Conservation (phyloP, 37 sponge, comb jelly and placozoan genomes). For the Halichondria panicea region DNA sequence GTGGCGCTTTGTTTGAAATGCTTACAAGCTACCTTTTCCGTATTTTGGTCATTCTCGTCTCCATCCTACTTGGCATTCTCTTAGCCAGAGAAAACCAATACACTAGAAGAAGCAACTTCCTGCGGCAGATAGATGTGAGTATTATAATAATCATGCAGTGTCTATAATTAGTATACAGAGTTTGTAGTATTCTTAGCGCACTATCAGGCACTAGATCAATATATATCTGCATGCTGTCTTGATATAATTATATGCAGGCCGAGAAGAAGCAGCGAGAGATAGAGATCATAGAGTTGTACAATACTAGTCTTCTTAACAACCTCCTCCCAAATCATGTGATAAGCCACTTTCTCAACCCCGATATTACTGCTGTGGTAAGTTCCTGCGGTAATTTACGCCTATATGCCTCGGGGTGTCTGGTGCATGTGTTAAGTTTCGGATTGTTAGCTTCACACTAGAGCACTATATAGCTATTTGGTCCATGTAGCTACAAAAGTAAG, state of each 20-base stretch:
- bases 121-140: background rate
- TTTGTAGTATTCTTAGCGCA: too few species aligned
- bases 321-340: constrained; percentile 76
- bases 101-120: constrained; percentile 3
- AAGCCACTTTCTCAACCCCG: constrained; percentile 59
- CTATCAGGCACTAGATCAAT: background rate
- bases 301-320: constrained; percentile 51
- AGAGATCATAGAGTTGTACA: constrained; percentile 6
- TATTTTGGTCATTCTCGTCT: background rate
- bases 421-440: background rate
- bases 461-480: too few species aligned
- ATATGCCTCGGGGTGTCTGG: background rate
- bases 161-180: background rate
- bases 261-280: background rate
- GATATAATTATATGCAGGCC: background rate
- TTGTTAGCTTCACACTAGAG: too few species aligned
- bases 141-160: background rate
- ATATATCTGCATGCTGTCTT: background rate
- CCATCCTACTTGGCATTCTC: background rate
- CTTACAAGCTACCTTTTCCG: background rate
- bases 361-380: constrained; percentile 9
- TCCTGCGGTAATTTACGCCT: background rate
- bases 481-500: too few species aligned
- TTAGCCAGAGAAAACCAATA: constrained; percentile 1
- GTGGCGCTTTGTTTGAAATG: background rate